A percentile compares a stretch with the other conserved stretches of the same genome.
Conservation (phyloP, 2,113 vertebrate species). For the Sebastes fasciatus region DNA sequence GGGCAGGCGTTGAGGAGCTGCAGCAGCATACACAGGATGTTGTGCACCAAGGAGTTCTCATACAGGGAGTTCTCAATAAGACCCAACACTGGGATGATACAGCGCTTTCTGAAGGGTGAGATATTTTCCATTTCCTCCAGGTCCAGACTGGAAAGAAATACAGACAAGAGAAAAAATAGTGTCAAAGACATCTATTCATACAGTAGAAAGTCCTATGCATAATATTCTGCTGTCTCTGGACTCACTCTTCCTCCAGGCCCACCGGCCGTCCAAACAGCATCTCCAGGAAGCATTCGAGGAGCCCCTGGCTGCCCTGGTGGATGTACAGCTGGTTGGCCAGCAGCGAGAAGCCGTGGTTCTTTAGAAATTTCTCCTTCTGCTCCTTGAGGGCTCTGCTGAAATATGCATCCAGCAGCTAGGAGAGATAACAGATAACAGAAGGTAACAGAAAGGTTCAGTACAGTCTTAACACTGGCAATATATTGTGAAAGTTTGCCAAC, state of each 20-base stretch:
- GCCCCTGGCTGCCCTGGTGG: conserved; percentile 92
- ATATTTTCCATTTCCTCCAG: conserved; percentile 93
- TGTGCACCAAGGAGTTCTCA: conserved; percentile 93
- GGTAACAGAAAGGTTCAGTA: background rate
- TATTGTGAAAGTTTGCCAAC: background rate
- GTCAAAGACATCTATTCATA: conserved; percentile 5
- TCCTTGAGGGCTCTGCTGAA: conserved; percentile 95
- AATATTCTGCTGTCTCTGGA: background rate
- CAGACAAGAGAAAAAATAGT: conserved; percentile 15
- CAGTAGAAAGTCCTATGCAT: background rate
- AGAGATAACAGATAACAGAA: conserved; percentile 1
- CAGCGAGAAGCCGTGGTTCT: conserved; percentile 96
- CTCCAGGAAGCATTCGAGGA: conserved; percentile 93
- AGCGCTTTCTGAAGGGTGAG: conserved; percentile 93
- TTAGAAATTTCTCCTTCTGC: conserved; percentile 97
- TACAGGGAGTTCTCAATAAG: conserved; percentile 96
- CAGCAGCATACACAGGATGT: conserved; percentile 91
- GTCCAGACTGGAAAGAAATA: conserved; percentile 86
- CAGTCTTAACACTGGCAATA: background rate
- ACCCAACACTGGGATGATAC: conserved; percentile 93
- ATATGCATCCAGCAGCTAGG: conserved; percentile 94
- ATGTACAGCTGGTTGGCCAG: conserved; percentile 97
- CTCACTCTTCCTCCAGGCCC: conserved; percentile 94
- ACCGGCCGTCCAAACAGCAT: conserved; percentile 92
- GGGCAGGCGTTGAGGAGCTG: conserved; percentile 96